Evolutionary conservation across 2,113 vertebrate genomes (phyloP).

Genomic region (Sapajus apella): DNA sequence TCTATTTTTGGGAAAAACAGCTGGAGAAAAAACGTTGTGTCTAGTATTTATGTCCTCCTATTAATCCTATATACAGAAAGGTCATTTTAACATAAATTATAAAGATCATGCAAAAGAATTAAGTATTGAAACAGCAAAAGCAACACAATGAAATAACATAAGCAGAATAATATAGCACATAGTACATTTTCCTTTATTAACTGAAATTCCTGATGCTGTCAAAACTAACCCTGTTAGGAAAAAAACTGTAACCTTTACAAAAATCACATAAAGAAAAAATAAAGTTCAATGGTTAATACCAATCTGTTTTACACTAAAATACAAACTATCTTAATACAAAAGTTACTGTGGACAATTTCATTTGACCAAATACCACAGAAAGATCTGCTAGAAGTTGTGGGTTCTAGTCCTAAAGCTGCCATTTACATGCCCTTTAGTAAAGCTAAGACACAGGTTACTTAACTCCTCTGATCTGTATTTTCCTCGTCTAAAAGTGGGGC

Average conservation of each 20-base stretch:
- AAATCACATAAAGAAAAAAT: not conserved
- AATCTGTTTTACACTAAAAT: not conserved
- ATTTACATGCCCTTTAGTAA: not conserved
- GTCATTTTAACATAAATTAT: constrained; percentile 16
- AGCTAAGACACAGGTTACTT: not conserved
- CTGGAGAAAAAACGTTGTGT: not conserved
- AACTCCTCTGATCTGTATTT: not conserved
- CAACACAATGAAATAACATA: constrained; percentile 20
- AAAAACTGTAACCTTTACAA: constrained; percentile 15
- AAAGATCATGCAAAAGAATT: constrained; percentile 12
- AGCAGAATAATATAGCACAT: not conserved
- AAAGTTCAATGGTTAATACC: not conserved
- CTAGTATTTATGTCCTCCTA: constrained; percentile 16
- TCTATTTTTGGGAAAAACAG: constrained; percentile 16
- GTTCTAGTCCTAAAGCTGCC: not conserved
- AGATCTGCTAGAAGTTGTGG: not conserved
- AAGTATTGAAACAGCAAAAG: constrained; percentile 32
- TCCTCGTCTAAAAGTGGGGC: not conserved
- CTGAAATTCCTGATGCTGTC: not conserved
- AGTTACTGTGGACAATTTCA: not conserved
- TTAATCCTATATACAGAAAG: constrained; percentile 6
- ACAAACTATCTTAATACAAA: not conserved
- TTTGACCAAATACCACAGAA: not conserved
- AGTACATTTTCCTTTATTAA: not conserved
- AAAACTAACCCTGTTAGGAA: constrained; percentile 26